phyloP scores from a whole-genome alignment of 2,888 invertebrate species.

The Uropetala carovei region DNA sequence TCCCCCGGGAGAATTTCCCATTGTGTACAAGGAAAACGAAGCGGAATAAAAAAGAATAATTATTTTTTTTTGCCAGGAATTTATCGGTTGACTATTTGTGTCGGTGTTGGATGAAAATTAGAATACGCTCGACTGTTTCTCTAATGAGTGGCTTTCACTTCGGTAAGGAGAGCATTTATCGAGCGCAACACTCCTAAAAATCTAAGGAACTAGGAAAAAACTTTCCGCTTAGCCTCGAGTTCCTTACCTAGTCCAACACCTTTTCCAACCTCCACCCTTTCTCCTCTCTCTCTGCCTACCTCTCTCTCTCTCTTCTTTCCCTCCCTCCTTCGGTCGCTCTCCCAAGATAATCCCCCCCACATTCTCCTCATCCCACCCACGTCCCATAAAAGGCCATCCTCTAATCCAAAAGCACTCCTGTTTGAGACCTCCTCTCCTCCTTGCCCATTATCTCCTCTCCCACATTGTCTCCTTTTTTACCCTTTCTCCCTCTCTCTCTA shows the following conservation, averaged over 20 bases:
- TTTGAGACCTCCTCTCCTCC: constrained; percentile 7
- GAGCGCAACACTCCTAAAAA: background rate
- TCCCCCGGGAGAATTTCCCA: constrained; percentile 25
- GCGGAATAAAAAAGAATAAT: background rate
- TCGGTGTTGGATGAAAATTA: constrained; percentile 17
- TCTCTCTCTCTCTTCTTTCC: background rate
- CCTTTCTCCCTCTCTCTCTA: background rate
- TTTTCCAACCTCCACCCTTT: no score
- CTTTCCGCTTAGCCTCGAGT: background rate
- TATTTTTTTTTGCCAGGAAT: background rate
- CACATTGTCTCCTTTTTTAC: background rate
- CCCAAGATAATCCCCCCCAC: background rate
- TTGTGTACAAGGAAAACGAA: constrained; percentile 8
- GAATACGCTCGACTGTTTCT: background rate
- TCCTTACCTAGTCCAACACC: background rate
- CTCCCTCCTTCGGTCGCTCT: background rate
- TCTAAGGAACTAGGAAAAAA: constrained; percentile 5
- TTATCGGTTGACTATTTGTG: background rate
- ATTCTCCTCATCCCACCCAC: background rate
- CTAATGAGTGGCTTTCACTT: background rate
- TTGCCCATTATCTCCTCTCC: background rate
- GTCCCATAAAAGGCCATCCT: constrained; percentile 32
- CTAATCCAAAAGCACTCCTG: constrained; percentile 58
- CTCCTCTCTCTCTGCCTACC: no score
- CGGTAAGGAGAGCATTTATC: background rate